A percentile compares a stretch with the other conserved stretches of the same genome.
phyloP scores from a whole-genome alignment of 2,888 invertebrate genomes.

The Parnassius apollo region DNA sequence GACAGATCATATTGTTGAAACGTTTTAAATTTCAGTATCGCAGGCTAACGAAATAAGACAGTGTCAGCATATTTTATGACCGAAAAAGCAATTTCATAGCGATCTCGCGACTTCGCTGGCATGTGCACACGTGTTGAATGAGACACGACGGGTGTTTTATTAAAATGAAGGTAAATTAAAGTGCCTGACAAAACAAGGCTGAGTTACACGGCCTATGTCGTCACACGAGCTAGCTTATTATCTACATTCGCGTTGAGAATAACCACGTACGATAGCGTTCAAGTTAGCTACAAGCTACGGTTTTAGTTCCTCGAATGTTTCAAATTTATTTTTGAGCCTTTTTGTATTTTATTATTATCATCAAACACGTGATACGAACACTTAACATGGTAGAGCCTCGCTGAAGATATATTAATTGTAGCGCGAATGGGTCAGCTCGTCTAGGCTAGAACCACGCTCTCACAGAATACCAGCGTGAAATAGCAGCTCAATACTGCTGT shows the following conservation, averaged over 20 bases:
- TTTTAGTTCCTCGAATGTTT: no score
- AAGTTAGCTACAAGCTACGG: neutral
- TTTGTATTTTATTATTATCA: no score
- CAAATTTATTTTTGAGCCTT: no score
- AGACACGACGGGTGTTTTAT: conserved; percentile 35
- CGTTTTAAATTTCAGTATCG: conserved; percentile 17
- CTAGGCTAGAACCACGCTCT: no score
- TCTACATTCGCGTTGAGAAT: neutral
- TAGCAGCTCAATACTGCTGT: no score
- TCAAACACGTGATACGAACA: no score
- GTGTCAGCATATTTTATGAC: conserved; percentile 36
- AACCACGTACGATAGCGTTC: conserved; percentile 16
- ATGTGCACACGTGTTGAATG: conserved; percentile 34
- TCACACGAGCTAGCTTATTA: conserved; percentile 8
- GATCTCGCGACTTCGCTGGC: conserved; percentile 22
- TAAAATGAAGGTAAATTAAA: conserved; percentile 33
- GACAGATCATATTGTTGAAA: conserved; percentile 14
- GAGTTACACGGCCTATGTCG: conserved; percentile 17
- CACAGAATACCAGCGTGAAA: no score
- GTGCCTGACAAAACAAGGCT: conserved; percentile 26
- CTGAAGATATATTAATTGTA: no score
- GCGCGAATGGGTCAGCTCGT: no score
- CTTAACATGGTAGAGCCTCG: no score
- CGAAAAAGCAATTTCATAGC: conserved; percentile 36
- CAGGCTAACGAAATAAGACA: conserved; percentile 26